Evolutionary conservation across 2,888 invertebrate species (phyloP).

Genomic region (Hylaea fasciaria): DNA sequence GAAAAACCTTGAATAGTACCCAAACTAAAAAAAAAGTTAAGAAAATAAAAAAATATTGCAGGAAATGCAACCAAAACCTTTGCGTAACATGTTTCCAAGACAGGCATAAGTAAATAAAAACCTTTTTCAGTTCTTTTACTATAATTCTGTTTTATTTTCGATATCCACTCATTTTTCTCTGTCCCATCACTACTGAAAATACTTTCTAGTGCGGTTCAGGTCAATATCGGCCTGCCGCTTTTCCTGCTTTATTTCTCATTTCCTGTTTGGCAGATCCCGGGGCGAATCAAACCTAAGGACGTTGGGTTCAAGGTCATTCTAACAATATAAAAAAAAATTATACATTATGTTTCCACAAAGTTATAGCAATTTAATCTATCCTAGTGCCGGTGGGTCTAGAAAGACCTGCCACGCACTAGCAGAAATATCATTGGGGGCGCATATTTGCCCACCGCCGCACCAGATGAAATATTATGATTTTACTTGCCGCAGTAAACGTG

Average conservation of each 20-base stretch:
- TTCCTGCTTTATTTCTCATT: constrained; percentile 38
- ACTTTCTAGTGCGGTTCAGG: constrained; percentile 45
- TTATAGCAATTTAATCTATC: constrained; percentile 22
- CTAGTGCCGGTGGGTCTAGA: constrained; percentile 29
- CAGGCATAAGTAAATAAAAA: constrained; percentile 36
- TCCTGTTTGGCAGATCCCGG: constrained; percentile 39
- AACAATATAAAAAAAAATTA: constrained; percentile 32
- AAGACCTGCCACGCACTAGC: constrained; percentile 31
- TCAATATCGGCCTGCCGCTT: constrained; percentile 39
- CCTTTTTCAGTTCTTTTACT: constrained; percentile 33
- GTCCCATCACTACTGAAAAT: constrained; percentile 46
- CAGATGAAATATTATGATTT: constrained; percentile 27
- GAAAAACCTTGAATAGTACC: constrained; percentile 38
- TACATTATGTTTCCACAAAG: constrained; percentile 17
- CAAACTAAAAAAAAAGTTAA: constrained; percentile 40
- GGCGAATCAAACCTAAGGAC: constrained; percentile 36
- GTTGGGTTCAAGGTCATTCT: constrained; percentile 31
- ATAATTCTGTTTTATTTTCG: constrained; percentile 28
- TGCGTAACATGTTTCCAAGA: constrained; percentile 42
- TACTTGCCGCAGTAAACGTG: constrained; percentile 24
- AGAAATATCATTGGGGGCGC: constrained; percentile 31
- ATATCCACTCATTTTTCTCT: constrained; percentile 42
- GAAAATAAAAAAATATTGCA: constrained; percentile 42
- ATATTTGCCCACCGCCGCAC: constrained; percentile 34
- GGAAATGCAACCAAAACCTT: constrained; percentile 43